A percentile compares a stretch with the other conserved stretches of the same genome.
These are phyloP conservation scores for Momotus momota DNA, from an alignment of 2,797 vertebrate species.

Conservation along the genomic window DNA sequence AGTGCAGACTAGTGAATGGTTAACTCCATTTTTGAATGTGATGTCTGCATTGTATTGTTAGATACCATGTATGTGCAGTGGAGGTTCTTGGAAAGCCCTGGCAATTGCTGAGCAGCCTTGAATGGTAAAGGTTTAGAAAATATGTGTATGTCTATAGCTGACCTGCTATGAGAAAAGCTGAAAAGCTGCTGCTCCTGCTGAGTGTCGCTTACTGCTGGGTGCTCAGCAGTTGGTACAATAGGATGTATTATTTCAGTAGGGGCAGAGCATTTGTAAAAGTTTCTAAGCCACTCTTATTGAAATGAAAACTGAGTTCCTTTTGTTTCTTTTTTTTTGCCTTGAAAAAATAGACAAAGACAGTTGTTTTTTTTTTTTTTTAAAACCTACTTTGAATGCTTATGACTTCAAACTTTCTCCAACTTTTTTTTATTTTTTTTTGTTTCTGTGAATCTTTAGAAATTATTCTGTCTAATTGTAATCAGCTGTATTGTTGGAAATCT, in stretches of 20 bases:
- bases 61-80: not conserved
- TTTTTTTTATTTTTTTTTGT: not conserved
- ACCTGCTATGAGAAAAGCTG: constrained; percentile 18
- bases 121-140: constrained; percentile 20
- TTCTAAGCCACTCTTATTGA: constrained; percentile 32
- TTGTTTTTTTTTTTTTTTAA: not conserved
- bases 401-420: not conserved
- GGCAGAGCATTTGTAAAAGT: constrained; percentile 26
- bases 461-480: not conserved
- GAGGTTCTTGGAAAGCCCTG: not conserved
- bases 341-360: not conserved
- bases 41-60: not conserved
- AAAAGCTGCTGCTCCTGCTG: constrained; percentile 39
- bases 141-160: not conserved
- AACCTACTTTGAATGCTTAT: not conserved
- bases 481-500: constrained; percentile 24
- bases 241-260: constrained; percentile 40
- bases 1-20: not conserved
- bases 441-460: constrained; percentile 16
- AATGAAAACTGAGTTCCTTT: constrained; percentile 32
- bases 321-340: not conserved
- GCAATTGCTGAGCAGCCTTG: not conserved
- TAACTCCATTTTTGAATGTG: not conserved
- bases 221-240: constrained; percentile 35
- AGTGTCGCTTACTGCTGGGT: constrained; percentile 2